Base-by-base conservation (phyloP, 1,140 invertebrate genomes). In the Lasioglossum baleicum region DNA sequence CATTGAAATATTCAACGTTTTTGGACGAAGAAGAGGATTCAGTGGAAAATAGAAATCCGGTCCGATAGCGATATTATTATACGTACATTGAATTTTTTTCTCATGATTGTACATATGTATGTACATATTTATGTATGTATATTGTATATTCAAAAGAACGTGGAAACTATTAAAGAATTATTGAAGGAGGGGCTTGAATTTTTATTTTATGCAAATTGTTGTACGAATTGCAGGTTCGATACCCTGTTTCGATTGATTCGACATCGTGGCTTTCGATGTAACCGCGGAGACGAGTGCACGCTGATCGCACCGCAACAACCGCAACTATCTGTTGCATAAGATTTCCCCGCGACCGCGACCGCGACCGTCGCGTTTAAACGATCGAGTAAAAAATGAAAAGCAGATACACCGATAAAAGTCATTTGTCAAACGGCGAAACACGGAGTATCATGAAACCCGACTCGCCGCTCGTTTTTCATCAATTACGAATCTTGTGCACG, bases 251-350 rank as follows among this genome's bases (percentile, higher is more conserved):
- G 63, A 74, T 79, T 79, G 66, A 58, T 58, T 22, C 35, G 13
- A 15, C 7, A 7, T 56, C 20, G 26, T n/a, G 1, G 44, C 13
- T 48, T 11, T 48, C n/a, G 10, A 42, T 65, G 15, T 56, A 56
- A 73, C 35, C n/a, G 15, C 20, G 48, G 1, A n/a, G 1, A 31
- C 17, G 40, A 44, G 7, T 48, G 26, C 6, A 48, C 26, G 42
- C 8, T 11, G 51, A 31, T 5, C 3, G 11, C 17, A 4, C 22
- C n/a, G 48, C 31, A 44, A 44, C 31, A 48, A 66, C 22, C 61
- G 13, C 51, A 70, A n/a, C 70, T 79, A 74, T 66, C 70, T 79
- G 77, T 79, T 66, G 77, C 77, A 15, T 66, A 51, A 74, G 48
- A 79, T 66, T 74, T 74, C 40, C 10, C 31, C 10, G 15, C 51